A percentile compares a stretch with the other conserved stretches of the same genome.
Evolutionary conservation across 2,113 vertebrate species (phyloP).

Genomic region (Callopanchax toddi): DNA sequence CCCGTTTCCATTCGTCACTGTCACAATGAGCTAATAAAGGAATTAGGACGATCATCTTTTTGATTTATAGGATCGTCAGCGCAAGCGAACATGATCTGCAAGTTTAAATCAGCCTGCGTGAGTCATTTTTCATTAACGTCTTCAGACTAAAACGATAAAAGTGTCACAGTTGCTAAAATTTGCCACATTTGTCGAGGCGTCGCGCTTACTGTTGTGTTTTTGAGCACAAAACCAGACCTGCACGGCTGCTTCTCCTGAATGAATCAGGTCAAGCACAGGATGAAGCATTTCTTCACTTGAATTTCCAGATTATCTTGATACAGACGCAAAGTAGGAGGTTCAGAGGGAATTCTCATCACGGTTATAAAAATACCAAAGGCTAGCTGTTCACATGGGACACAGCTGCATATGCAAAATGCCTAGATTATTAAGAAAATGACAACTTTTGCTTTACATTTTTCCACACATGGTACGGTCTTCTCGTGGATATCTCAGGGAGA

Average conservation of each 20-base stretch:
- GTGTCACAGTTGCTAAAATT: slow-evolving; percentile 7
- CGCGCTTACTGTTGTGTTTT: slow-evolving; percentile 37
- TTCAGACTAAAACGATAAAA: slow-evolving; percentile 9
- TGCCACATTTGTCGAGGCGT: slow-evolving; percentile 13
- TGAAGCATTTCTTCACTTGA: slow-evolving; percentile 3
- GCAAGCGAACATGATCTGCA: slow-evolving; percentile 1
- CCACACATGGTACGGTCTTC: slow-evolving; percentile 22
- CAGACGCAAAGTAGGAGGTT: slow-evolving; percentile 33
- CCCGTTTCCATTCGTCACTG: slow-evolving; percentile 8
- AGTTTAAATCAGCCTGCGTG: slow-evolving; percentile 1
- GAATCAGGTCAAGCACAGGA: slow-evolving; percentile 45
- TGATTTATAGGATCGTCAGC: slow-evolving; percentile 27
- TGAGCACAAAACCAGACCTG: slow-evolving; percentile 29
- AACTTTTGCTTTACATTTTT: slow-evolving; percentile 11
- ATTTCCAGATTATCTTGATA: slow-evolving; percentile 44
- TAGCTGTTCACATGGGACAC: slow-evolving; percentile 8
- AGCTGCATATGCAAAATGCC: slow-evolving; percentile 34
- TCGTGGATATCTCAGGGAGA: slow-evolving; percentile 28
- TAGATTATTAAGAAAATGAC: slow-evolving; percentile 27
- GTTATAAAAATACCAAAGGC: slow-evolving; percentile 51
- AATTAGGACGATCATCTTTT: slow-evolving; percentile 7
- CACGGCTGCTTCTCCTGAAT: slow-evolving; percentile 29
- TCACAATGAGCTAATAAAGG: slow-evolving; percentile 49
- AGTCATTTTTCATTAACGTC: not conserved
- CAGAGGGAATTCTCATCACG: slow-evolving; percentile 35